phyloP scores from a whole-genome alignment of 1,140 invertebrate species.

The Lordiphosa stackelbergi region DNA sequence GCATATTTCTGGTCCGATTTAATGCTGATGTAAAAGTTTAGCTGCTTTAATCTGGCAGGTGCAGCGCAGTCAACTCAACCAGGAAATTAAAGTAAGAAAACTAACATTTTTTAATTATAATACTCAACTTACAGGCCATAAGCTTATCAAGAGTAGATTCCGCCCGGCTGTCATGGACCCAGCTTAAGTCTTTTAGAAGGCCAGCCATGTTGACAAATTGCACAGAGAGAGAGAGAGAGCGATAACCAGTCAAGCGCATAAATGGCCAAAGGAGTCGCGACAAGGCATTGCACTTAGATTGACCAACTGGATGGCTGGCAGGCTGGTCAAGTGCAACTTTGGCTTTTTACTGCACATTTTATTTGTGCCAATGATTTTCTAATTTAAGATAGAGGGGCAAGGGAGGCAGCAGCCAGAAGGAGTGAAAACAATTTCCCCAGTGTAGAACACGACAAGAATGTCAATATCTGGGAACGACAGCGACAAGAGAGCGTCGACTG shows the following conservation, averaged over 20 bases:
- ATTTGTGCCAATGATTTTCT: constrained; percentile 74
- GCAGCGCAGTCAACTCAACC: too few species aligned
- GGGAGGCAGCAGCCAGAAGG: neutral
- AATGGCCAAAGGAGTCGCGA: constrained; percentile 45
- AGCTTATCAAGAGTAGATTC: constrained; percentile 21
- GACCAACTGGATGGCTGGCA: constrained; percentile 31
- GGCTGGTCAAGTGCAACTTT: constrained; percentile 42
- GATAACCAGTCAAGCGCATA: constrained; percentile 23
- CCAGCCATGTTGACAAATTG: constrained; percentile 57
- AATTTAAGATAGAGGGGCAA: constrained; percentile 35
- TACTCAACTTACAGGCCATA: constrained; percentile 7
- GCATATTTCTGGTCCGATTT: constrained; percentile 25
- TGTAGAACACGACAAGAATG: constrained; percentile 7
- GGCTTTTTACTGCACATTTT: constrained; percentile 50
- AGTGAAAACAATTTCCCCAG: constrained; percentile 55
- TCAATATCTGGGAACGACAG: constrained; percentile 45
- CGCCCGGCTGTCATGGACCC: constrained; percentile 20
- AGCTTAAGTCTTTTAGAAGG: constrained; percentile 59
- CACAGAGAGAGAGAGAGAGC: neutral
- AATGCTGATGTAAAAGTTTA: constrained; percentile 54
- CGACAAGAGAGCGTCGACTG: constrained; percentile 36
- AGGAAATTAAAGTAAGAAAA: constrained; percentile 6
- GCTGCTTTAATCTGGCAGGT: too few species aligned
- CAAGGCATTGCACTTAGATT: constrained; percentile 66
- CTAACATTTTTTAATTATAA: too few species aligned